These are phyloP conservation scores for Cyanistes caeruleus DNA, from an alignment of 2,113 vertebrate genomes.

Conservation along the genomic window DNA sequence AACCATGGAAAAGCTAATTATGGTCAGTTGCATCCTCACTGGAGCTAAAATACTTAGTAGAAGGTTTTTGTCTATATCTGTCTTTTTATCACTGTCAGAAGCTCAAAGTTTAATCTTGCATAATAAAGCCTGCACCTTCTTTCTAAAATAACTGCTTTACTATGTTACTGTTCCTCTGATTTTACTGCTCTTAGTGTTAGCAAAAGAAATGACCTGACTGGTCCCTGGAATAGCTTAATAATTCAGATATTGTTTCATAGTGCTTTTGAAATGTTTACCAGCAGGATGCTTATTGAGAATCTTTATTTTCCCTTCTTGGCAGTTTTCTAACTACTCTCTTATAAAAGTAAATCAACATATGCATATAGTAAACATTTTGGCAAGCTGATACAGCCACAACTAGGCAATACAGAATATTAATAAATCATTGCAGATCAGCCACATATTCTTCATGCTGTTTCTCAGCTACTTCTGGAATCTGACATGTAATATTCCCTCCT, in stretches of 20 bases:
- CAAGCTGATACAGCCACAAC: neutral
- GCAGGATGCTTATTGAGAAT: neutral
- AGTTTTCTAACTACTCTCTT: neutral
- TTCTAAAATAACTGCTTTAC: neutral
- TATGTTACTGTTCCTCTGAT: neutral
- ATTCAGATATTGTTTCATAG: slow-evolving; percentile 5
- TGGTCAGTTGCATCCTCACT: neutral
- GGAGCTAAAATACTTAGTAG: neutral
- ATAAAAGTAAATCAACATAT: slow-evolving; percentile 4
- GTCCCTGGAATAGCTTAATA: slow-evolving; percentile 24
- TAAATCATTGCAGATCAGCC: neutral
- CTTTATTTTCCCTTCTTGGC: slow-evolving; percentile 22
- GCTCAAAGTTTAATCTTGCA: neutral
- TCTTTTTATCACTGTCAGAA: neutral
- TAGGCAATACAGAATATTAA: neutral
- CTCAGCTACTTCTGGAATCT: neutral
- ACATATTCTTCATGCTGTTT: neutral
- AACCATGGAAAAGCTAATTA: neutral
- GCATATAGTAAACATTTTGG: neutral
- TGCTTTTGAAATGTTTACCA: slow-evolving; percentile 45
- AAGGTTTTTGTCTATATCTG: neutral
- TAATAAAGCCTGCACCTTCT: neutral
- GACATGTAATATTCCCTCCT: neutral
- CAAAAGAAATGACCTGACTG: slow-evolving; percentile 13
- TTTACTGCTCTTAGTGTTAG: neutral